Evolutionary conservation across 2,797 vertebrate species (phyloP), one percentile per base, ranked within the genome.

Genomic region (Mareca penelope): DNA sequence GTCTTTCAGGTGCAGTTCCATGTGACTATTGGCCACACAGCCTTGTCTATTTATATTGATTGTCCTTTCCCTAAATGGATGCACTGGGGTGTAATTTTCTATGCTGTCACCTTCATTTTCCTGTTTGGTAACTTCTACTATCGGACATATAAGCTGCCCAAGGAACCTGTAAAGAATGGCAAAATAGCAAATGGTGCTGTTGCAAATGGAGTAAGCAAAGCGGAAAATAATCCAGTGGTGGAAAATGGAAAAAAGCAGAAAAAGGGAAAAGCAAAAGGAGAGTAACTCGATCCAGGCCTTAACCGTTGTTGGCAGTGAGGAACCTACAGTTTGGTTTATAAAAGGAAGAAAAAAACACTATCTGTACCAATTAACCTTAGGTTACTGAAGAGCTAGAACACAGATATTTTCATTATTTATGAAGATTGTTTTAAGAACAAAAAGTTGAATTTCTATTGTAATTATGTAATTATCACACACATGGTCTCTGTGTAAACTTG

Each of bases 21-120:
- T 17, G 98, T 99, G 95, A 99, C 99, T 94, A 99, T 99, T 68
- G 99, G 99, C 94, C 99, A 99, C 98, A 99, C 99, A 11, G 98
- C 99, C 18, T 90, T 99, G 94, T 99, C 99, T 35, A 99, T 99
- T 77, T 99, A 99, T 92, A 99, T 99, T 53, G 98, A 99, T 97
- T 99, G 99, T 35, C 98, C 99, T 88, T 99, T 99, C 97, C 99
- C 99, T 73, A 99, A 99, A 97, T 99, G 99, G 99, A 99, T 99
- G 99, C 99, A 99, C 98, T 99, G 99, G 98, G 99, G 99, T 90
- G 98, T 99, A 65, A 99, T 99, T 88, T 98, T 98, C 97, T 99
- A 99, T 24, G 99, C 99, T 46, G 92, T 99, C 97, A 99, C 99
- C 97, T 99, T 99, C 98, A 99, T 99, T 89, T 83, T 99, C 93